Percentiles rank a stretch among this genome's conserved stretches.
Conservation (phyloP, 2,888 invertebrate genomes). For the Dynastes maya region DNA sequence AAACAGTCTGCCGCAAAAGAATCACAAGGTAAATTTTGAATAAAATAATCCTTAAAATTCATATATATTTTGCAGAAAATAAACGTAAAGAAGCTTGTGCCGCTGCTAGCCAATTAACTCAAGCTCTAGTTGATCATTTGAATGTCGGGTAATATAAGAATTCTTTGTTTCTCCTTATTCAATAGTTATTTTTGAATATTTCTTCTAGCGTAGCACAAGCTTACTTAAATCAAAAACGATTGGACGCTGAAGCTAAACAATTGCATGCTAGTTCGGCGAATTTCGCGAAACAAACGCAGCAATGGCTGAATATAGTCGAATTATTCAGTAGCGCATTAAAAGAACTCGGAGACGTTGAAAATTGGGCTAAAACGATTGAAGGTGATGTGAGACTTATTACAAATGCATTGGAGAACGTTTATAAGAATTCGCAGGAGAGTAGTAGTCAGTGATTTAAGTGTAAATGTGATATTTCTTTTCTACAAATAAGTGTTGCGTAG, state of each 20-base stretch:
- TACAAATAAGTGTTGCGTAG: too few species aligned
- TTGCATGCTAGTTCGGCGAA: conserved; percentile 94
- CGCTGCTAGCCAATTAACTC: conserved; percentile 93
- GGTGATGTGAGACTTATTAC: conserved; percentile 95
- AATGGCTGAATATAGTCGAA: conserved; percentile 95
- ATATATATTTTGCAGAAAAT: conserved; percentile 78
- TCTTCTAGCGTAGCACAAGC: conserved; percentile 94
- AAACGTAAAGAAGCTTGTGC: conserved; percentile 94
- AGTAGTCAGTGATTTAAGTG: conserved; percentile 21
- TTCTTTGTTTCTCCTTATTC: too few species aligned
- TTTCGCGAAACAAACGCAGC: conserved; percentile 96
- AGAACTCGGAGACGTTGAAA: conserved; percentile 99
- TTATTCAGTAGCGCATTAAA: conserved; percentile 90
- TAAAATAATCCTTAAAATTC: background rate
- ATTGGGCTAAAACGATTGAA: conserved; percentile 98
- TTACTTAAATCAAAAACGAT: conserved; percentile 96
- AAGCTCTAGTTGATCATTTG: conserved; percentile 94
- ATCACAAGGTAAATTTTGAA: conserved; percentile 79
- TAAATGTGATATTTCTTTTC: too few species aligned
- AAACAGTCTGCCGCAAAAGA: conserved; percentile 86
- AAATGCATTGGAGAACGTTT: conserved; percentile 93
- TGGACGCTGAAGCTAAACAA: conserved; percentile 97
- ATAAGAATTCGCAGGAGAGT: conserved; percentile 79
- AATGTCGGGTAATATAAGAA: conserved; percentile 89
- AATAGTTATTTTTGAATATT: too few species aligned